Evolutionary conservation across 2,888 invertebrate genomes (phyloP), one percentile per base, ranked within the genome.

Genomic region (Loripinus fragilis): DNA sequence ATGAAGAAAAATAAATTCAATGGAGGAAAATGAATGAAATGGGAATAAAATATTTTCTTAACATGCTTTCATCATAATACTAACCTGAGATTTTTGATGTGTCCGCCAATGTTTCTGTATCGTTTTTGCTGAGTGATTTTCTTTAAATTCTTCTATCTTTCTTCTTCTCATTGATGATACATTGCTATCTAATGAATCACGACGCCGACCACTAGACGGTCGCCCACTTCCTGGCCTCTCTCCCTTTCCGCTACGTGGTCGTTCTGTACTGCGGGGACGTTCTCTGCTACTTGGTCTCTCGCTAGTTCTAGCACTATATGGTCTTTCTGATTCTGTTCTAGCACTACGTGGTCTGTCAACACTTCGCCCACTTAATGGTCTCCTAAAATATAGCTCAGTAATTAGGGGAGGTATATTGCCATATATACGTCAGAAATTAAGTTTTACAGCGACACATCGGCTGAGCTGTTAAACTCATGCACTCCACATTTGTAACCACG

Each of bases 81-180:
- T 35, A 66, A 71, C 76, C 50, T 35, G 45, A 71, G 75, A 72
- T 30, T 76, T 25, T 42, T 71, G 80, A 68, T 84, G 81, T 50
- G 85, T 83, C 20, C 86, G 71, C 92, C 92, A 92, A 30, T 83
- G 83, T 73, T 83, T 76, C 81, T 92, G 92, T 71, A 92, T 92
- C 35, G 80, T 85, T 71, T 86, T 88, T 20, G 92, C 92, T 23
- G 92, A 89, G 33, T 85, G 80, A 45, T 89, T 90, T 70, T 89
- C 81, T 70, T 78, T 85, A 75, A 91, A 89, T 38, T 64, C 76
- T 60, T 75, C 68, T 17, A 84, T 78, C 38, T 74, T 81, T 66
- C 74, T 71, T 74, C 38, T 70, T 12, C 80, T 42, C 20, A 35
- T 65, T 23, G 78, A 73, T 30, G 87, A 87, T n/a, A 77, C 76